Conservation (phyloP, 2,797 vertebrate species). For the Megalops cyprinoides region DNA sequence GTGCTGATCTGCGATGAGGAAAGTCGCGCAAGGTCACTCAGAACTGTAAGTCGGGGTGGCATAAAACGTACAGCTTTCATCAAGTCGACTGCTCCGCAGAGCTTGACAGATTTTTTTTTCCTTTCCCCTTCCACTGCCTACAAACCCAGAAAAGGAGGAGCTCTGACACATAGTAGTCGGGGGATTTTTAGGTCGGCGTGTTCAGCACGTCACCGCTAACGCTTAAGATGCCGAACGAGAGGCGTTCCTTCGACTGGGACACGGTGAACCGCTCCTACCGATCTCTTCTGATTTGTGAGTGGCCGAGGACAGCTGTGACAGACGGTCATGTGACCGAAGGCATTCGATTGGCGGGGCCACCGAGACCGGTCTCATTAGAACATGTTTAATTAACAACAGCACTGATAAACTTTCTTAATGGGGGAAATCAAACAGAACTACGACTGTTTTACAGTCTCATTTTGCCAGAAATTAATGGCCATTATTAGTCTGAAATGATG, state of each 20-base stretch:
- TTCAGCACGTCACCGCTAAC: neutral
- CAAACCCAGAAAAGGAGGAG: neutral
- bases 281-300: neutral
- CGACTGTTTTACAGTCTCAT: constrained; percentile 40
- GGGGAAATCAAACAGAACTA: constrained; percentile 48
- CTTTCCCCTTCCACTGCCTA: too few relatives aligned
- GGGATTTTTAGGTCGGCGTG: neutral
- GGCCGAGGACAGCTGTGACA: neutral
- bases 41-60: neutral
- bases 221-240: neutral
- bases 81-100: neutral
- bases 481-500: constrained; percentile 43
- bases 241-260: neutral
- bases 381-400: constrained; percentile 51
- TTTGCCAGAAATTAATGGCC: constrained; percentile 53
- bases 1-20: neutral
- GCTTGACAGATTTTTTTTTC: neutral
- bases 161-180: neutral
- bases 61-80: neutral
- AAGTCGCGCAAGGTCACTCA: constrained; percentile 13
- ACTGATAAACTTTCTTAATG: constrained; percentile 52
- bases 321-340: neutral
- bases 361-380: constrained; percentile 35
- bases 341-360: neutral
- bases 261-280: neutral